phyloP scores from a whole-genome alignment of 2,113 vertebrate species.

The Dermatemys mawii region DNA sequence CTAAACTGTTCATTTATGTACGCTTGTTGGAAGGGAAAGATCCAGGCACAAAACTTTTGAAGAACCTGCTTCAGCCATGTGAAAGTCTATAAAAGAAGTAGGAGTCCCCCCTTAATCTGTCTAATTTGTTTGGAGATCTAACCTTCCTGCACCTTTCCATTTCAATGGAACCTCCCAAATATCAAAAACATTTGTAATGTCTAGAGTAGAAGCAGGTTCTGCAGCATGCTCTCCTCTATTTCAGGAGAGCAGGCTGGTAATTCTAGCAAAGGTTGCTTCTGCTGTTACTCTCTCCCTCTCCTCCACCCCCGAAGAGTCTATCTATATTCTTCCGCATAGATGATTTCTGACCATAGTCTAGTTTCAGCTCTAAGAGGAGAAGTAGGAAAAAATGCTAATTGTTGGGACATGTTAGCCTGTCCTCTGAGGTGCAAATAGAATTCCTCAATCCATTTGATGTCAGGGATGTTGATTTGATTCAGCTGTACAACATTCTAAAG shows the following conservation, averaged over 20 bases:
- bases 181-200: constrained; percentile 17
- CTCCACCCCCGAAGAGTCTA: background rate
- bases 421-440: constrained; percentile 25
- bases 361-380: background rate
- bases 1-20: constrained; percentile 65
- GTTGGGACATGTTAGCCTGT: constrained; percentile 28
- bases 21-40: constrained; percentile 65
- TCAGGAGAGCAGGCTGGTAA: background rate
- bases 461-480: constrained; percentile 5
- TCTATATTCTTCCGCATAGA: background rate
- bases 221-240: constrained; percentile 2
- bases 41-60: constrained; percentile 26
- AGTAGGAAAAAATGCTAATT: constrained; percentile 53
- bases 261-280: background rate
- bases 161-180: background rate
- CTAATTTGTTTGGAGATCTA: constrained; percentile 15
- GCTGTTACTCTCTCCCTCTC: constrained; percentile 5
- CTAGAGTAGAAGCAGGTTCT: background rate
- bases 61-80: constrained; percentile 43
- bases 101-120: background rate
- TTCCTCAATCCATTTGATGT: background rate
- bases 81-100: background rate
- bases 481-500: constrained; percentile 32
- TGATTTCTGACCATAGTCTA: constrained; percentile 24
- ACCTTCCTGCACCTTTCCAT: background rate